Conservation (phyloP, 2,797 vertebrate genomes). For the Sebastes kiyomatsui region DNA sequence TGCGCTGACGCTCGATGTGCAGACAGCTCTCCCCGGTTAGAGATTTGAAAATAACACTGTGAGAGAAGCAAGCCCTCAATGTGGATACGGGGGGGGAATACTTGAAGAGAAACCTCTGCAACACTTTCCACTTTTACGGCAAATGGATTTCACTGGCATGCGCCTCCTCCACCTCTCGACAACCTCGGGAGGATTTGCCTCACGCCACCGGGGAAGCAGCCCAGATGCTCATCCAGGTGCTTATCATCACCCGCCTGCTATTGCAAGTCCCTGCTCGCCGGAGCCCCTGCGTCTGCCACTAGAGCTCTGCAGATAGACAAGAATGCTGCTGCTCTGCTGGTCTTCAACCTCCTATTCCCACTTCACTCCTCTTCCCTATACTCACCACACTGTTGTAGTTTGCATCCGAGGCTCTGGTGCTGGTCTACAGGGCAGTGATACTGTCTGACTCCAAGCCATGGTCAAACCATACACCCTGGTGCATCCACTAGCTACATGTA, state of each 20-base stretch:
- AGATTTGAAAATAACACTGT: neutral
- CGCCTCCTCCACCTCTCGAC: neutral
- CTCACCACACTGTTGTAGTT: neutral
- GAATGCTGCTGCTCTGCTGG: neutral
- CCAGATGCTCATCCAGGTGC: neutral
- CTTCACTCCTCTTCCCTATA: neutral
- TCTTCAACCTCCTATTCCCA: neutral
- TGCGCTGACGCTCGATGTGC: neutral
- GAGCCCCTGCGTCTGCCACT: neutral
- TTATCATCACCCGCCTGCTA: neutral
- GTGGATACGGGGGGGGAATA: neutral
- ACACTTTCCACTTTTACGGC: neutral
- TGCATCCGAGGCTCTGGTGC: neutral
- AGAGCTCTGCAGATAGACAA: neutral
- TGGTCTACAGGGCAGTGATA: neutral
- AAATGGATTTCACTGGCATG: neutral
- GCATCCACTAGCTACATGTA: neutral
- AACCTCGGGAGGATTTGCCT: neutral
- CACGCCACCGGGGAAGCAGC: neutral
- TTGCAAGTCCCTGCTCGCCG: neutral
- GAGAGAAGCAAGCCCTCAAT: neutral
- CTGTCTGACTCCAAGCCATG: neutral
- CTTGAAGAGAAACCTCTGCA: neutral
- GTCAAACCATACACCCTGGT: neutral
- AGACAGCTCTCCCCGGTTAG: neutral